A percentile compares a stretch with the other conserved stretches of the same genome.
phyloP scores from a whole-genome alignment of 2,113 vertebrate species.

The Paradisaea rubra region DNA sequence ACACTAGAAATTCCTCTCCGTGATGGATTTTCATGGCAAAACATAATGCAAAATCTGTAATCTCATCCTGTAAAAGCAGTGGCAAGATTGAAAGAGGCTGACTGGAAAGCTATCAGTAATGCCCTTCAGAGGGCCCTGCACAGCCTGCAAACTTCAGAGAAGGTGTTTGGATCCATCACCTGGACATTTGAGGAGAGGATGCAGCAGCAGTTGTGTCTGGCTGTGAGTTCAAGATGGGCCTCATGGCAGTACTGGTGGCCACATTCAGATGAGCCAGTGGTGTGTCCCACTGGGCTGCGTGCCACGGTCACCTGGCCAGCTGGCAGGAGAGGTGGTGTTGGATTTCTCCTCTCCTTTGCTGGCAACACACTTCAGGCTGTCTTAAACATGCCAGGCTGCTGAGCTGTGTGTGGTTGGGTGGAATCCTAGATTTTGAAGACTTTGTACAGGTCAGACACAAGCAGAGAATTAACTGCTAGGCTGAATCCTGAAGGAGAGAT shows the following conservation, averaged over 20 bases:
- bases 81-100: not conserved
- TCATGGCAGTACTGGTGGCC: not conserved
- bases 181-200: not conserved
- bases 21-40: not conserved
- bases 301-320: not conserved
- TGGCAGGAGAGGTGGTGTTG: accelerated
- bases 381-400: not conserved
- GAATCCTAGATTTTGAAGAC: not conserved
- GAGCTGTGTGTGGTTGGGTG: not conserved
- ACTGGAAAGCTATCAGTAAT: not conserved
- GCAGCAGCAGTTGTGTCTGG: not conserved
- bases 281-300: accelerated
- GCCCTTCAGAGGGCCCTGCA: not conserved
- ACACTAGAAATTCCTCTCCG: not conserved
- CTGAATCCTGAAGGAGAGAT: not conserved
- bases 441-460: not conserved
- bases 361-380: not conserved
- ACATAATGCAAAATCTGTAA: not conserved
- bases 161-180: not conserved
- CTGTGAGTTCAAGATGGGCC: not conserved
- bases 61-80: not conserved
- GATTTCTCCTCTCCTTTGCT: not conserved
- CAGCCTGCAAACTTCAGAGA: not conserved
- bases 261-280: not conserved
- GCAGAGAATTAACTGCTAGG: not conserved